Conservation (phyloP, 2,797 vertebrate genomes). For the Neopelma chrysocephalum region DNA sequence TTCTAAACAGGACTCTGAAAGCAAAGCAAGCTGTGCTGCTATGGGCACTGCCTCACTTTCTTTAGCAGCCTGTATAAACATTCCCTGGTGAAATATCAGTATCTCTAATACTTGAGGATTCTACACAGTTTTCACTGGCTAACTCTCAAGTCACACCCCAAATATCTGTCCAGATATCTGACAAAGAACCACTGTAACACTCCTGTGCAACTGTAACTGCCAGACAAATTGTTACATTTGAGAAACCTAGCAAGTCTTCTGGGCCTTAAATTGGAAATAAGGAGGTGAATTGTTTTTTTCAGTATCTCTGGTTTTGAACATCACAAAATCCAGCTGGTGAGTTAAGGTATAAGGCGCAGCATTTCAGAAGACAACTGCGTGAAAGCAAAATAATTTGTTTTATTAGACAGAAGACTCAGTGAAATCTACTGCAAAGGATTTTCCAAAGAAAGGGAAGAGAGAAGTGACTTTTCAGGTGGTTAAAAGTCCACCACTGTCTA, state of each 20-base stretch:
- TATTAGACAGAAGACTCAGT: background rate
- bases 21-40: conserved; percentile 18
- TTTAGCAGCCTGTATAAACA: background rate
- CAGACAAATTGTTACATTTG: background rate
- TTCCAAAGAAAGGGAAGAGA: background rate
- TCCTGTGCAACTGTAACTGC: background rate
- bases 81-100: background rate
- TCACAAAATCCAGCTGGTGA: background rate
- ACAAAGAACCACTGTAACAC: background rate
- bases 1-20: conserved; percentile 3
- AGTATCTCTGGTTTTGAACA: background rate
- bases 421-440: background rate
- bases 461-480: background rate
- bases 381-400: background rate
- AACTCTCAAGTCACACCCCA: background rate
- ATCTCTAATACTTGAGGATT: background rate
- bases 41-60: background rate
- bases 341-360: background rate
- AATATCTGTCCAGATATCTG: background rate
- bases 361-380: background rate
- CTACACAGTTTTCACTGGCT: conserved; percentile 12
- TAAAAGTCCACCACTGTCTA: background rate
- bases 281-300: background rate
- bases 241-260: background rate
- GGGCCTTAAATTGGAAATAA: background rate